Evolutionary conservation across 2,797 vertebrate genomes (phyloP).

Genomic region (Hapalemur alaotrensis): DNA sequence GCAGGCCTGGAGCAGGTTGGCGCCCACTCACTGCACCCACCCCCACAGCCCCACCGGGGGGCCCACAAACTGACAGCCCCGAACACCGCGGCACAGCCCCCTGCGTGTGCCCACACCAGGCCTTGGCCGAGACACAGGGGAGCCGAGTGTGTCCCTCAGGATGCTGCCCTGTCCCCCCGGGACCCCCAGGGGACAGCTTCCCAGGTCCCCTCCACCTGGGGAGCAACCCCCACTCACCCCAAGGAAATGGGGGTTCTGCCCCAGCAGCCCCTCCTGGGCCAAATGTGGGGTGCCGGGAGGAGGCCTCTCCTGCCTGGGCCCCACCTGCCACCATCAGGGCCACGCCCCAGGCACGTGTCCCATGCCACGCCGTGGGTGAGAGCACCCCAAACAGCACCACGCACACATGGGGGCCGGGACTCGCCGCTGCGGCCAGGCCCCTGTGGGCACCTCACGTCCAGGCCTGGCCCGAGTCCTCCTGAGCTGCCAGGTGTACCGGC

Average conservation of each 20-base stretch:
- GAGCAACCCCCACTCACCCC: neutral
- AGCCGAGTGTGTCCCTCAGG: neutral
- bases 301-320: too few relatives aligned
- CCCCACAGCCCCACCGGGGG: neutral
- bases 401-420: neutral
- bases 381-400: neutral
- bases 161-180: fast-evolving
- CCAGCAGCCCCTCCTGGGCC: neutral
- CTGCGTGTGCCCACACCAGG: neutral
- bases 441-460: too few relatives aligned
- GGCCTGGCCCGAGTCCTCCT: neutral
- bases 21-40: neutral
- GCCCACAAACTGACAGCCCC: neutral
- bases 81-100: too few relatives aligned
- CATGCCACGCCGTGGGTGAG: fast-evolving
- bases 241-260: neutral
- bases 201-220: fast-evolving
- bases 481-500: fast-evolving
- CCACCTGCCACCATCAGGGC: fast-evolving
- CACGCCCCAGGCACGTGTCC: fast-evolving
- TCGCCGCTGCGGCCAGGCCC: fast-evolving
- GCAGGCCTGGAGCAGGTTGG: neutral
- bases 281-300: neutral
- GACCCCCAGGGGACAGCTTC: fast-evolving
- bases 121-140: neutral